Base-by-base conservation (phyloP, 1,140 invertebrate genomes). In the fruit fly (Drosophila melanogaster) region DNA sequence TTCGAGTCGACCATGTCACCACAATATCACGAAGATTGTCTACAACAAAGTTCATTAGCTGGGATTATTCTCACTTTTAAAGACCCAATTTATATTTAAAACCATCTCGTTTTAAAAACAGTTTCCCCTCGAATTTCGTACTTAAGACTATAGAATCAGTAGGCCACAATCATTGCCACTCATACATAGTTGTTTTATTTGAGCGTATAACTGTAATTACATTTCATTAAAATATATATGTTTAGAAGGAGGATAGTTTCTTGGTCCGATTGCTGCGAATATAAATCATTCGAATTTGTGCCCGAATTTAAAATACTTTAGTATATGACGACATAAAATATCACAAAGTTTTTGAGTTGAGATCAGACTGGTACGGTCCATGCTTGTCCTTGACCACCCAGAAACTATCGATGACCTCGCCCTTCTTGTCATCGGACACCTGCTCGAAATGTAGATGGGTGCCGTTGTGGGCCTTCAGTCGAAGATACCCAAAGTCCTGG, bases 401-500 rank as follows among this genome's bases (percentile, higher is more conserved):
- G 74, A 97, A 93, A 0, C 93, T 92, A 91, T 98, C 97, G 47
- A 97, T 95, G 11, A 97, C 93, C 70, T 94, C 93, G 10, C 96
- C 96, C 67, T 93, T 86, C 87, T 95, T 94, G 84, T 97, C 96
- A 79, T 96, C 97, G 1, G 98, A 98, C 7, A 99, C 94, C 93
- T 99, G 98, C 92, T 99, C 96, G 47, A 98, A 92, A 87, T 97
- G 95, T n/a, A 99, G 79, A 93, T 99, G 98, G 22, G 97, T 97
- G 19, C 87, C 91, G 92, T 99, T 99, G 77, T 94, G 93, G 0
- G 95, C 95, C 73, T 94, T 95, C 92, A 99, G 93, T 57, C 97
- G 93, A 0, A 97, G 96, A 92, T 98, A 99, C 5, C 98, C 98
- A 94, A 99, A 99, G 93, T 99, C 75, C 72, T 84, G 90, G 57